Percentiles rank a stretch among this genome's conserved stretches.
Evolutionary conservation across 1,140 invertebrate species (phyloP).

Genomic region (Pogonus chalceus): DNA sequence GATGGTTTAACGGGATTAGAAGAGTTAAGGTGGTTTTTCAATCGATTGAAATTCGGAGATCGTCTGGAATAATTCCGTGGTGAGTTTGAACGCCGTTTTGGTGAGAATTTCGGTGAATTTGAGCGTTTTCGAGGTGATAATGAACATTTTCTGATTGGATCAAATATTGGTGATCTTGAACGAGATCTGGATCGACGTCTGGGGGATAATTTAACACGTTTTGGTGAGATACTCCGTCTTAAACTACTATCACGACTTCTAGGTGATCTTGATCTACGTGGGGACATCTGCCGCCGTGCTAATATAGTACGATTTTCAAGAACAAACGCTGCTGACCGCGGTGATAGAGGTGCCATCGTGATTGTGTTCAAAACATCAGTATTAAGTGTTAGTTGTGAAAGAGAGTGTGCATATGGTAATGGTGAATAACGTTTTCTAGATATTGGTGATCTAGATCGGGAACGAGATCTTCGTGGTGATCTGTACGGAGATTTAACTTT

Average conservation of each 20-base stretch:
- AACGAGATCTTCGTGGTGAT: background rate
- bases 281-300: slow-evolving; percentile 27
- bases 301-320: slow-evolving; percentile 32
- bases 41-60: background rate
- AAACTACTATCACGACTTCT: slow-evolving; percentile 21
- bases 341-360: slow-evolving; percentile 31
- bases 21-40: background rate
- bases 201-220: background rate
- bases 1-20: background rate
- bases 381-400: slow-evolving; percentile 27
- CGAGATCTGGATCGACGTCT: background rate
- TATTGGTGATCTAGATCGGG: background rate
- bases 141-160: background rate
- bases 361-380: slow-evolving; percentile 25
- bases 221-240: slow-evolving; percentile 17
- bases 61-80: slow-evolving; percentile 10
- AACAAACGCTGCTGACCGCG: slow-evolving; percentile 34
- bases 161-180: background rate
- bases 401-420: slow-evolving; percentile 12
- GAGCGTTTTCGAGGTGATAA: slow-evolving; percentile 13
- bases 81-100: slow-evolving; percentile 15
- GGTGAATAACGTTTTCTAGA: slow-evolving; percentile 3
- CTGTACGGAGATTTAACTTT: background rate
- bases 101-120: slow-evolving; percentile 20
- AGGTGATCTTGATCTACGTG: slow-evolving; percentile 27